Base-by-base conservation (phyloP, 2,113 vertebrate species). In the Forbesichthys agassizii region DNA sequence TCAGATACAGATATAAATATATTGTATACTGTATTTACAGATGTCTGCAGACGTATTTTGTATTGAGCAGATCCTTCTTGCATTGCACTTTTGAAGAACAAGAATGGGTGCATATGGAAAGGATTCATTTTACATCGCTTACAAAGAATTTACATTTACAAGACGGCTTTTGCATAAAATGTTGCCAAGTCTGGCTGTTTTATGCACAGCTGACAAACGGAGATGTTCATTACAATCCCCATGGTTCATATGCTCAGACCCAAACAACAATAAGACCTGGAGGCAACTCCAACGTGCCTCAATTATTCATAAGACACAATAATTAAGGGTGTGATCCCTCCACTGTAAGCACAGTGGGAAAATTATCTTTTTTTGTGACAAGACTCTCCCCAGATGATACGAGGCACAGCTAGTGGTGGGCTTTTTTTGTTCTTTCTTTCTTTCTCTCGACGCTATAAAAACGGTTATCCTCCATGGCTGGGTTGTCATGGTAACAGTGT, bases 401-500 rank as follows among this genome's bases (percentile, higher is more conserved):
- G 14, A 1, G 63, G 56, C 16, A 64, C 51, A 74, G 65, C 68
- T 73, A 66, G 66, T 75, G 74, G 84, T 87, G 82, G 84, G 86
- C 76, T 76, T 71, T 73, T 74, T 77, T 81, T 52, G 51, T 11
- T 13, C 10, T 52, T 52, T 16, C n/a, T 53, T 53, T 53, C 5
- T 53, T 53, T 53, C 14, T n/a, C 14, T 14, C 13, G 49, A 13
- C 11, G 76, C 79, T 80, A 75, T 84, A 88, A 88, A 27, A 89
- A 87, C 81, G 81, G 86, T 89, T 90, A 89, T 91, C 85, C 90
- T 83, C 84, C 7, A 42, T 88, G 85, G 84, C 85, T 80, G 82
- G 69, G 91, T 93, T 84, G 92, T 88, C 90, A 93, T 93, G 87
- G 90, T 82, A 93, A 93, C 92, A 88, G 90, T 84, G 84, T 90